Evolutionary conservation across 2,888 invertebrate genomes (phyloP).

Genomic region (Petrophora chlorosata): DNA sequence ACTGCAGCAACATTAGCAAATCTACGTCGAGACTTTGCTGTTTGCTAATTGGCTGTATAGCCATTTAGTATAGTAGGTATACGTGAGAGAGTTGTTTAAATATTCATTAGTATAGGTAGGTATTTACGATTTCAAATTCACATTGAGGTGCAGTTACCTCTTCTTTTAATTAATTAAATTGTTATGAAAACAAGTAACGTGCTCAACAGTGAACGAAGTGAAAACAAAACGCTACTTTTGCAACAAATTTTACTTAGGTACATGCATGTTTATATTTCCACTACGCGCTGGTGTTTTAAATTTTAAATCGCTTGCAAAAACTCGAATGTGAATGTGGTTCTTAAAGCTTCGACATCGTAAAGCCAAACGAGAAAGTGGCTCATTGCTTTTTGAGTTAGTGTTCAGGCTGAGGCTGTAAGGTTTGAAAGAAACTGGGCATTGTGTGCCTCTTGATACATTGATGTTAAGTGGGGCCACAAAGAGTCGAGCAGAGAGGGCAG

Average conservation of each 20-base stretch:
- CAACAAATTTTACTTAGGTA: neutral
- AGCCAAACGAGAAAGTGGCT: conserved; percentile 12
- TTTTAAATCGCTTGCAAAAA: conserved; percentile 21
- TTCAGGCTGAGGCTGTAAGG: conserved; percentile 9
- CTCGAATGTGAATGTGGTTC: conserved; percentile 21
- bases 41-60: too few relatives aligned
- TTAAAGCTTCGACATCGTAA: conserved; percentile 17
- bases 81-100: too few relatives aligned
- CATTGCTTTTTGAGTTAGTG: conserved; percentile 10
- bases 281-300: conserved; percentile 4
- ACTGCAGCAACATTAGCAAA: neutral
- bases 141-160: too few relatives aligned
- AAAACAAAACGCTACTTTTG: neutral
- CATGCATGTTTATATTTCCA: neutral
- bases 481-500: conserved; percentile 16
- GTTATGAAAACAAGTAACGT: neutral
- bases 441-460: conserved; percentile 22
- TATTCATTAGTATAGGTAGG: too few relatives aligned
- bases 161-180: neutral
- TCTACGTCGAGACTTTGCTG: neutral
- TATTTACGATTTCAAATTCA: too few relatives aligned
- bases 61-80: too few relatives aligned
- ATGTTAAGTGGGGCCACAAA: conserved; percentile 23
- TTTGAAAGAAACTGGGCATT: conserved; percentile 12
- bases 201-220: neutral